Percentiles rank a stretch among this genome's conserved stretches.
Conservation (phyloP, 30 jellyfish, hydroid and myxozoan genomes). For the Turritopsis dohrnii region DNA sequence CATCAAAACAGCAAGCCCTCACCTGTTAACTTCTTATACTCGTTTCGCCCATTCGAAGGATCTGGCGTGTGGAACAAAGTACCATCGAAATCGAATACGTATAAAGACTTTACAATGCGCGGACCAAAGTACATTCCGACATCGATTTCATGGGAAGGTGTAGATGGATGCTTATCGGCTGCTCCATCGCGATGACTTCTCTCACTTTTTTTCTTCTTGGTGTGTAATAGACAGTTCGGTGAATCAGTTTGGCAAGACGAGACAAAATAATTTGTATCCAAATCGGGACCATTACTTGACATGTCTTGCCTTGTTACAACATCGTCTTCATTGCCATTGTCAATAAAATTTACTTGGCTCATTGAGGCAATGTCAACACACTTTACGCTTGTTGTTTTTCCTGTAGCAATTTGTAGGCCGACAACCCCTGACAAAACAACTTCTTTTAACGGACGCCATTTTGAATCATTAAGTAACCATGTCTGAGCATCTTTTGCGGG, state of each 20-base stretch:
- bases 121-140: conserved; percentile 43
- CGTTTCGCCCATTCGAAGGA: conserved; percentile 72
- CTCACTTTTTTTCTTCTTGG: neutral
- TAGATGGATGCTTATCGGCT: neutral
- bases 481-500: conserved; percentile 9
- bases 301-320: neutral
- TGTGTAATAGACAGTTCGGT: neutral
- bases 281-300: neutral
- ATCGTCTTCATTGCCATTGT: neutral
- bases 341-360: conserved; percentile 16
- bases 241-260: neutral
- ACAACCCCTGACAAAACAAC: conserved; percentile 62
- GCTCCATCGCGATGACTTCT: too few species aligned
- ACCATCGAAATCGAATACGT: conserved; percentile 89
- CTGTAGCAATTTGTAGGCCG: conserved; percentile 78
- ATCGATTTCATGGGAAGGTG: too few species aligned
- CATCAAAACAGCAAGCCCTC: neutral
- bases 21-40: conserved; percentile 61
- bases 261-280: neutral
- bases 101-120: conserved; percentile 36
- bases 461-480: neutral
- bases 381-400: conserved; percentile 38
- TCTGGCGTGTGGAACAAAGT: conserved; percentile 86
- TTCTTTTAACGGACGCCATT: conserved; percentile 34
- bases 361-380: conserved; percentile 34